Base-by-base conservation (phyloP, 1,140 invertebrate genomes). In the Aphidius gifuensis region DNA sequence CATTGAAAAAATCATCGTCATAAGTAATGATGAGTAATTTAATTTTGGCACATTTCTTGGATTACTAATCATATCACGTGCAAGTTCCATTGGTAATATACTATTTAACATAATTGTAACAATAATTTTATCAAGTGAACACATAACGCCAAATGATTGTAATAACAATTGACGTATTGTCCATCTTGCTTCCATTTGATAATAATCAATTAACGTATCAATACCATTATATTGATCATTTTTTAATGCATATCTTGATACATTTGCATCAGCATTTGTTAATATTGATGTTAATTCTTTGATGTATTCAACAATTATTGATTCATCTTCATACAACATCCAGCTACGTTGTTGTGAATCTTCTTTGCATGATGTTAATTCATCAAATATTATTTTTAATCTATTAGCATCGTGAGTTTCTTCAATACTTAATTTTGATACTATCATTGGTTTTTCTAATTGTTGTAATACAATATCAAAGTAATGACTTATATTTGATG, bases 311-410 rank as follows among this genome's bases (percentile, higher is more conserved):
- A 88, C 86, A 72, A 97, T 96, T 61, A 90, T 88, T 58, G 85
- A 84, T 69, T 96, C 92, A 78, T 97, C 94, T 78, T 96, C 93
- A 79, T 96, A 91, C 5, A 97, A 80, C 71, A 93, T 92, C 94
- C 94, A 97, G 66, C 91, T 93, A 67, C 94, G 83, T 70, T 97
- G 94, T 73, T 97, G 93, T 0, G 93, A 92, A 73, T 97, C 94
- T 76, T 96, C 92, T 67, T 94, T 94, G 66, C 92, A 93, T 51
- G 88, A 90, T 9, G 90, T 91, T 57, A 97, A 79, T 68, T 93
- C 88, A 43, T 84, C 85, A 64, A 96, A 90, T 58, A 94, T 88
- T 50, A 89, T 86, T 77, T 88, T 87, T 71, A 97, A 82, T 40
- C 90, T 83, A 62, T 88, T 85, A 7, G 90, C 89, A 81, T 96